These are phyloP conservation scores for Patagioenas fasciata DNA, from an alignment of 2,113 vertebrate genomes.

Conservation along the genomic window DNA sequence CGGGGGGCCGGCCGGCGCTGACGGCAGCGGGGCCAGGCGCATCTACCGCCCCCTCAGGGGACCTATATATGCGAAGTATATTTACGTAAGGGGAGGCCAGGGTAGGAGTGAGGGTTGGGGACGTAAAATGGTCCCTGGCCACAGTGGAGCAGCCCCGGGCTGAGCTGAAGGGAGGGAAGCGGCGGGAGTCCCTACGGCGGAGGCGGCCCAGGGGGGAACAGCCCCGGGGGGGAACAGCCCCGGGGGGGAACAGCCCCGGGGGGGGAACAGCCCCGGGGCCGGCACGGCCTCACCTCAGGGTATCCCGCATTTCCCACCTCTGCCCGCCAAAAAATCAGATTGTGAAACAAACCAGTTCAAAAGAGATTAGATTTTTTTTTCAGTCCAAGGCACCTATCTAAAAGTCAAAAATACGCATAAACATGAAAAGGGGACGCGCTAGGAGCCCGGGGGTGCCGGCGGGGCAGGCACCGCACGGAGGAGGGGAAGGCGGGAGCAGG, in stretches of 20 bases:
- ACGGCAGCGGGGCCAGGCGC: background rate
- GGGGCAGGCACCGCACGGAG: background rate
- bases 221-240: too few species aligned
- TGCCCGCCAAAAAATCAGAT: background rate
- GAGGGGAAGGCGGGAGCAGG: background rate
- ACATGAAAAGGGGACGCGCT: background rate
- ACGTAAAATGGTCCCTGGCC: conserved; percentile 38
- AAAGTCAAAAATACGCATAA: background rate
- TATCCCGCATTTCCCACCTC: background rate
- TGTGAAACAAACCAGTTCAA: background rate
- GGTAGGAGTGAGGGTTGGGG: background rate
- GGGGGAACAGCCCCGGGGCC: too few species aligned
- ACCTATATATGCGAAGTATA: background rate
- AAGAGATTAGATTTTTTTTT: background rate
- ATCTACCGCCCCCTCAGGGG: background rate
- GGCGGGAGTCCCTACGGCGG: background rate
- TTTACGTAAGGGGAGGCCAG: background rate
- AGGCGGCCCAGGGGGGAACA: background rate
- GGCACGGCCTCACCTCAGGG: background rate
- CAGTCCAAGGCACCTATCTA: background rate
- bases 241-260: too few species aligned
- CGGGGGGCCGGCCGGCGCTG: background rate
- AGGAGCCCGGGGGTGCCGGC: too few species aligned
- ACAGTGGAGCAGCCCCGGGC: background rate
- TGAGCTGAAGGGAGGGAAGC: background rate